Evolutionary conservation across 2,797 vertebrate species (phyloP), one percentile per base, ranked within the genome.

Genomic region (Silurus lanzhouensis): DNA sequence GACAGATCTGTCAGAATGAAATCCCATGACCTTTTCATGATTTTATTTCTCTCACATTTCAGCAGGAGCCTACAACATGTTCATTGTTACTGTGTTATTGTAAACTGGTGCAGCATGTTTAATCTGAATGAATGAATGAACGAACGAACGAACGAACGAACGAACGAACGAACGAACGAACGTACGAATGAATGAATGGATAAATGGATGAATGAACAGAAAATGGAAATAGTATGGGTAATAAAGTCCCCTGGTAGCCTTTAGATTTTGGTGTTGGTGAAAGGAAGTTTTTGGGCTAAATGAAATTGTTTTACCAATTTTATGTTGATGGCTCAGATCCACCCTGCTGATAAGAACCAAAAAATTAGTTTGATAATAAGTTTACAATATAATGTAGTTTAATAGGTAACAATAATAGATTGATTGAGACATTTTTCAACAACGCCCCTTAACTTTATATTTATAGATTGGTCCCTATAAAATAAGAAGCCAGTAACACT

Each of bases 21-120:
- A 82, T 58, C 55, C 20, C 52, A 70, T 71, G 66, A 82, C 81
- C 81, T 82, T 71, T 82, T 82, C 66, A 70, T 82, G 27, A 58
- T 71, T 57, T 82, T 71, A 70, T 58, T 82, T 22, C 66, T 25
- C 66, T 58, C 19, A 38, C 48, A 82, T 38, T 57, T 57, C 19
- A 81, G 12, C 46, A 81, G 63, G 27, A 31, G 67, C 79, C 48
- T 68, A 81, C 64, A 80, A 27, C 63, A 57, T 82, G 80, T 38
- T 71, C 12, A 70, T 58, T 70, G 66, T 82, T 82, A 58, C 58
- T 82, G 81, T 82, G 17, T 22, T n/a, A 38, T 71, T 57, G 48
- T 57, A 25, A 55, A 55, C 67, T 68, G 22, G 61, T 66, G 80
- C 19, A 57, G 63, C 80, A 8, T 57, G 46, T 68, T 57, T 81